These are phyloP conservation scores for Prorops nasuta DNA, from an alignment of 1,140 invertebrate species.

Conservation along the genomic window DNA sequence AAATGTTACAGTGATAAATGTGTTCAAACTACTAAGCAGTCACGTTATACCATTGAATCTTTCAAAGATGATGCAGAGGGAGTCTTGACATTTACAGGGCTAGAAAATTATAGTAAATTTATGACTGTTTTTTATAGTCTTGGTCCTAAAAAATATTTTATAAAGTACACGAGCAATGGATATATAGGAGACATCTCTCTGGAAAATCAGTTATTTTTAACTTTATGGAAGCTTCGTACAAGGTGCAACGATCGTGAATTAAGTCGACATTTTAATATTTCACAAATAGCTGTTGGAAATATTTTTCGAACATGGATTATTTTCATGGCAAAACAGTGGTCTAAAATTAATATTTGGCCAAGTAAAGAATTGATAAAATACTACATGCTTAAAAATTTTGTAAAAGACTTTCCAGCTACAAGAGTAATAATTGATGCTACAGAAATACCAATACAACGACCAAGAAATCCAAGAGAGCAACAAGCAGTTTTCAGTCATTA, in stretches of 20 bases:
- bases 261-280: constrained; percentile 25
- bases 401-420: constrained; percentile 26
- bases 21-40: too few species aligned
- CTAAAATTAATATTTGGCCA: constrained; percentile 32
- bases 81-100: too few species aligned
- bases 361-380: constrained; percentile 22
- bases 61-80: too few species aligned
- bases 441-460: constrained; percentile 29
- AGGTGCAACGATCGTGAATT: constrained; percentile 28
- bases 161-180: too few species aligned
- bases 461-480: constrained; percentile 23
- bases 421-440: constrained; percentile 34
- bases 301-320: constrained; percentile 33
- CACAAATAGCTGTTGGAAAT: constrained; percentile 22
- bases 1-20: too few species aligned
- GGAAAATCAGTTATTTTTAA: constrained; percentile 32
- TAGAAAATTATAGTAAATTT: too few species aligned
- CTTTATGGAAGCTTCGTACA: constrained; percentile 28
- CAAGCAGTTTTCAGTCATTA: constrained; percentile 30
- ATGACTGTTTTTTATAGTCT: too few species aligned
- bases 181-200: too few species aligned
- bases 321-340: constrained; percentile 29
- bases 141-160: too few species aligned
- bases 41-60: too few species aligned
- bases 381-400: constrained; percentile 30